phyloP scores from a whole-genome alignment of 2,888 invertebrate genomes.

The Esperia sulphurella region DNA sequence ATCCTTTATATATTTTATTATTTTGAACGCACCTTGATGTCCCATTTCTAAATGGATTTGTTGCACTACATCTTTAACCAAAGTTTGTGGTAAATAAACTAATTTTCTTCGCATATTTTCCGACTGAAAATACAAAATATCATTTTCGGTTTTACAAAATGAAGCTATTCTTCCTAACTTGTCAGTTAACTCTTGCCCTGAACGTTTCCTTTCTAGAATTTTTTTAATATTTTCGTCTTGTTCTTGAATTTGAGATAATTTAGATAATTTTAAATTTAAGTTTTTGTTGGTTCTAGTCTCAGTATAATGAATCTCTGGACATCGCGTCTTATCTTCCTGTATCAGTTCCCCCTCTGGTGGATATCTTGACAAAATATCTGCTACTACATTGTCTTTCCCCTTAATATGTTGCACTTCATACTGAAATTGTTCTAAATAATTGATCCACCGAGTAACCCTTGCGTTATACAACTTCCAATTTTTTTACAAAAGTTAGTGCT shows the following conservation, averaged over 20 bases:
- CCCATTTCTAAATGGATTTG: too few relatives aligned
- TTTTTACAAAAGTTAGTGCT: conserved; percentile 19
- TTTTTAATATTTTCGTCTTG: background rate
- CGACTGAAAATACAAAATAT: too few relatives aligned
- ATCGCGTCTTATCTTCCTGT: conserved; percentile 11
- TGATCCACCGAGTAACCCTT: too few relatives aligned
- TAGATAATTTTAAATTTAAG: conserved; percentile 6
- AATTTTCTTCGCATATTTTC: conserved; percentile 16
- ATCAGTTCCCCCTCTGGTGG: conserved; percentile 6
- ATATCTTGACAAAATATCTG: conserved; percentile 15
- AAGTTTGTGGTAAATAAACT: conserved; percentile 16
- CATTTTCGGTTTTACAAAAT: background rate
- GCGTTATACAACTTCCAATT: conserved; percentile 20
- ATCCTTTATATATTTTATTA: too few relatives aligned
- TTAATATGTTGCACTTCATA: too few relatives aligned
- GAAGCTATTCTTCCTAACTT: background rate
- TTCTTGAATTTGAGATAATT: background rate
- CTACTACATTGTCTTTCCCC: conserved; percentile 14
- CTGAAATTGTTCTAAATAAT: too few relatives aligned
- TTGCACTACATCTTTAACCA: conserved; percentile 16
- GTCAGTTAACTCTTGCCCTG: background rate
- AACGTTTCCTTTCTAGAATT: background rate
- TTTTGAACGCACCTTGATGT: too few relatives aligned
- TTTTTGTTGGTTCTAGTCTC: conserved; percentile 7
- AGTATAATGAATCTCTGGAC: too few relatives aligned